These are phyloP conservation scores for Atrichornis clamosus DNA, from an alignment of 2,113 vertebrate species.

Conservation along the genomic window DNA sequence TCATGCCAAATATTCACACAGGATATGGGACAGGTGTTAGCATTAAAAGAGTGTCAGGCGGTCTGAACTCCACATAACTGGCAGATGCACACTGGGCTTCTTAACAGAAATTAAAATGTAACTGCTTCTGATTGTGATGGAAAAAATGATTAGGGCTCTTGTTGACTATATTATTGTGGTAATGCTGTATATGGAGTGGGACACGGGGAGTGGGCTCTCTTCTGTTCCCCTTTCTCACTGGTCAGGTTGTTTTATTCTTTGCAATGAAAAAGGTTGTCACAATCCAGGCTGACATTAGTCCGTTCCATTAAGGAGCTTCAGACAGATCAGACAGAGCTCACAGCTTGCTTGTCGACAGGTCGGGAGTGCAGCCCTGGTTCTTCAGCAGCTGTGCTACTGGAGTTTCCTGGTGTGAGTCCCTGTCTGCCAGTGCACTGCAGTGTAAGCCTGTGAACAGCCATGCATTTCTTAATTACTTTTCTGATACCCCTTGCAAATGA, in stretches of 20 bases:
- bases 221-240: background rate
- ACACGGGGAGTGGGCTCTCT: background rate
- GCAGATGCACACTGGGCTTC: background rate
- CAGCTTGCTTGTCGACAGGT: background rate
- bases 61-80: background rate
- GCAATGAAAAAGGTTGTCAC: background rate
- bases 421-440: background rate
- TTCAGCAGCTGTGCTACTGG: background rate
- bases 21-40: background rate
- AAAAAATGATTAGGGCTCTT: background rate
- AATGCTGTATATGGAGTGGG: background rate
- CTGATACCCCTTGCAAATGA: background rate
- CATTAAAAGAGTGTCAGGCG: background rate
- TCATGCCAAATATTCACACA: background rate
- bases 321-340: background rate
- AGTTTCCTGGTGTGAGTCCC: background rate
- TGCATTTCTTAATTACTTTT: background rate
- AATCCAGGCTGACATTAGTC: background rate
- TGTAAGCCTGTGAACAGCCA: background rate
- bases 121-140: background rate
- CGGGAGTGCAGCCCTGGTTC: background rate
- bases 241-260: background rate
- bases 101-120: background rate
- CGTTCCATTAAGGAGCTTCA: background rate
- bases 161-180: background rate